These are phyloP conservation scores for Dromas ardeola DNA, from an alignment of 2,113 vertebrate species.

Conservation along the genomic window DNA sequence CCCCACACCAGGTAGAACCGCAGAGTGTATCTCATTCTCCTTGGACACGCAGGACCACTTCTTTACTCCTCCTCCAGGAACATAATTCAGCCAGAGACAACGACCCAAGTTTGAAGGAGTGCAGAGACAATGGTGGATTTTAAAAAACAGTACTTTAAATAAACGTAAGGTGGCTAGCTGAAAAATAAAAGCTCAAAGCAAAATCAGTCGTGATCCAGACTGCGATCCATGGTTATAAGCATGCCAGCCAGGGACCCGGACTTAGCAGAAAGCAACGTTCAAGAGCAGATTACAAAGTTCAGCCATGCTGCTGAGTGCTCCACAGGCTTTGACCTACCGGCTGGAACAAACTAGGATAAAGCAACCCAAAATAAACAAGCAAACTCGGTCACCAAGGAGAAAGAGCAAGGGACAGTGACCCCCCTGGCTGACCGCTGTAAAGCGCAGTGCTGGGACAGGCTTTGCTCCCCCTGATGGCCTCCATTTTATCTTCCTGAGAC, in stretches of 20 bases:
- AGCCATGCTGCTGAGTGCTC: not conserved
- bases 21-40: not conserved
- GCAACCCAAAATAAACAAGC: not conserved
- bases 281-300: not conserved
- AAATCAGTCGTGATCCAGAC: not conserved
- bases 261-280: not conserved
- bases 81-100: not conserved
- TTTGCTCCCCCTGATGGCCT: not conserved
- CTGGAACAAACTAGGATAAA: not conserved
- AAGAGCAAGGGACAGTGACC: not conserved
- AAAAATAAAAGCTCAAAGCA: not conserved
- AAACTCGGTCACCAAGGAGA: not conserved
- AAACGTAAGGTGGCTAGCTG: not conserved
- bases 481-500: not conserved
- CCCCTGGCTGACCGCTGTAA: not conserved
- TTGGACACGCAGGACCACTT: accelerated
- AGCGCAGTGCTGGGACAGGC: not conserved
- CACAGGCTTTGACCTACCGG: not conserved
- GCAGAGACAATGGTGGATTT: not conserved
- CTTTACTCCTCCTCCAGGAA: not conserved
- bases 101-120: not conserved
- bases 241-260: too few species aligned
- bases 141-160: not conserved
- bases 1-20: not conserved
- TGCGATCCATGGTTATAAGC: accelerated